Evolutionary conservation across 2,797 vertebrate species (phyloP), one percentile per base, ranked within the genome.

Genomic region (Rhynchotus rufescens): DNA sequence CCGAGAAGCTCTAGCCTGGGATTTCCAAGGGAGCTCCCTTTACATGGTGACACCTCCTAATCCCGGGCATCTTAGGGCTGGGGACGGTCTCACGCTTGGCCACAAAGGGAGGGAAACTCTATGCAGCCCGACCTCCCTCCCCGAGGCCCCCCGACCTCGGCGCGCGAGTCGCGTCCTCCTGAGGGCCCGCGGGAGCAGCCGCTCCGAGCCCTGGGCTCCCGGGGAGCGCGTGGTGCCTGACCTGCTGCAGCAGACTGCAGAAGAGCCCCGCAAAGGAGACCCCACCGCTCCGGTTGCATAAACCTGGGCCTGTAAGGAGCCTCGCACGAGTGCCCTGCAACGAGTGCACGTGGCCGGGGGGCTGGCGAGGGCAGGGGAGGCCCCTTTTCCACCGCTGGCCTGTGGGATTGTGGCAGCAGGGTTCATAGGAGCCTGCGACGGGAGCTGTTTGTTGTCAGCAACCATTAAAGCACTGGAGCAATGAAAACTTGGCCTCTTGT

Each of bases 401-500:
- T 14, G 26, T 0, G 3, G 78, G 90, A 32, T 77, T 68, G 82
- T 0, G 15, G 76, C 73, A 86, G 76, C 88, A 94, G 93, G 84
- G 83, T 0, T 72, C 90, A 83, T 88, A 93, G 95, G 88, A 94
- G 87, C 83, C 82, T 54, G 89, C 79, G 93, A 64, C 76, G 80
- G 82, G 81, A 94, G 82, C 75, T 76, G 75, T 96, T 85, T 95
- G 84, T 94, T 94, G 79, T 95, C 81, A 93, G 91, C 84, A 95
- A 93, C 92, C 86, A 96, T 96, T 96, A 96, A 95, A 94, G 86
- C 57, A 6, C 87, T 94, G 89, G 76, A 92, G 78, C 61, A 88
- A 87, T 91, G 89, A 95, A 95, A 94, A 84, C 88, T 87, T 90
- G 95, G 88, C 94, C 86, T 95, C 95, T 94, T 25, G 84, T 93